Evolutionary conservation across 2,113 vertebrate species (phyloP).

Genomic region (Scomber colias): DNA sequence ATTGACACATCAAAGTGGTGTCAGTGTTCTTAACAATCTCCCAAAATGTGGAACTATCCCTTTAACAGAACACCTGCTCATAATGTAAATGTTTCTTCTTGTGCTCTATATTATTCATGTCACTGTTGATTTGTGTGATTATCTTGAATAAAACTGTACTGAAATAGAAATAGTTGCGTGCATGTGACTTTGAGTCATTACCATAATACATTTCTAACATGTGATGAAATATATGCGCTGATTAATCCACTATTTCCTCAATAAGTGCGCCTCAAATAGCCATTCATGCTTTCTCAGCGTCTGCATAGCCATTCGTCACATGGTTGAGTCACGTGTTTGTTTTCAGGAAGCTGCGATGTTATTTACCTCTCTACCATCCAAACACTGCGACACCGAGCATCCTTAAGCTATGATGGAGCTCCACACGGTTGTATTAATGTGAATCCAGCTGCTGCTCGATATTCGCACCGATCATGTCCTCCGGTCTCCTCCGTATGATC

Average conservation of each 20-base stretch:
- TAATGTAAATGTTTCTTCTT: background rate
- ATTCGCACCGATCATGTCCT: background rate
- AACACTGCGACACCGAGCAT: constrained; percentile 6
- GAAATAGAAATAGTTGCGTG: too few relatives aligned
- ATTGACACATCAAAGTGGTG: too few relatives aligned
- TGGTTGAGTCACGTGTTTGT: constrained; percentile 59
- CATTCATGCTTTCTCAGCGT: background rate
- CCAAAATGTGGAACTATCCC: too few relatives aligned
- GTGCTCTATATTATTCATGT: background rate
- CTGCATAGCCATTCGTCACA: constrained; percentile 38
- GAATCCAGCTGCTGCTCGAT: background rate
- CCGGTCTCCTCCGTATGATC: background rate
- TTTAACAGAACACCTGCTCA: too few relatives aligned
- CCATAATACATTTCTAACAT: background rate
- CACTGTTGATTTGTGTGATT: background rate
- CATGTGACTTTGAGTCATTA: background rate
- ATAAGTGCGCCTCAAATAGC: background rate
- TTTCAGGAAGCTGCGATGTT: constrained; percentile 53
- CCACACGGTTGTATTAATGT: background rate
- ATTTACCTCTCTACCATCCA: constrained; percentile 46
- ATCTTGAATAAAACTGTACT: background rate
- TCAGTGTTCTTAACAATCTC: too few relatives aligned
- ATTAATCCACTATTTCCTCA: background rate
- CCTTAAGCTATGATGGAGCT: background rate
- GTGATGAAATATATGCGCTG: too few relatives aligned